These are phyloP conservation scores for Lasiurus cinereus DNA, from an alignment of 2,113 vertebrate species.

Conservation along the genomic window DNA sequence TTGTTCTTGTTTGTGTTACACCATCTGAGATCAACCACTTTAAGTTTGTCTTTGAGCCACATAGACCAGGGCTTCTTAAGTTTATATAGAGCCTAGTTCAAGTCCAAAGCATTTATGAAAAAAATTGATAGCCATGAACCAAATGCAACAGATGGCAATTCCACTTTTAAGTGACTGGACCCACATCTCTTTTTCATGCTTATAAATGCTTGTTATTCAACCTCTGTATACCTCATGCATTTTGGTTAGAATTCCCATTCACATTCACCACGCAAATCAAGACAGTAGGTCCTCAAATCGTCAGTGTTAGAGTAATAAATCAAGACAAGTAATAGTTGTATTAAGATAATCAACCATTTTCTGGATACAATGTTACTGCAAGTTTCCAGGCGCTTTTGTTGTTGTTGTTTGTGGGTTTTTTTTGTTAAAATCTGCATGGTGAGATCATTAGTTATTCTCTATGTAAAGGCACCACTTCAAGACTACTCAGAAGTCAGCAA, in stretches of 20 bases:
- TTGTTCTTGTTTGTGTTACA: background rate
- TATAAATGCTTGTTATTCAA: background rate
- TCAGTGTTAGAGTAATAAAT: background rate
- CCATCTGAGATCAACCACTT: background rate
- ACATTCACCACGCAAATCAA: background rate
- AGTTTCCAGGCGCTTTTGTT: background rate
- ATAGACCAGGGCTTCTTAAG: background rate
- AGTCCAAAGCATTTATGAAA: background rate
- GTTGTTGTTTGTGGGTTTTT: no score
- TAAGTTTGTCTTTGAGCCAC: background rate
- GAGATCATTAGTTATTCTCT: background rate
- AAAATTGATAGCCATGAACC: background rate
- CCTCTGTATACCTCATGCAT: background rate
- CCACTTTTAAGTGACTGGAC: background rate
- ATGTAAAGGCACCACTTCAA: background rate
- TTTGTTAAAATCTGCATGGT: background rate
- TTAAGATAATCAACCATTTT: background rate
- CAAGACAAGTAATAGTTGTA: background rate
- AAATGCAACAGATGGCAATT: background rate
- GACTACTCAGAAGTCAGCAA: background rate
- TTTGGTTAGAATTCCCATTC: background rate
- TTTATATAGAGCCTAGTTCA: background rate
- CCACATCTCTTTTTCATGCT: background rate
- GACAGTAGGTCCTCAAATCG: background rate
- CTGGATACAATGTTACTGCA: background rate